Conservation (phyloP, 1,140 invertebrate species). For the Cherax quadricarinatus region DNA sequence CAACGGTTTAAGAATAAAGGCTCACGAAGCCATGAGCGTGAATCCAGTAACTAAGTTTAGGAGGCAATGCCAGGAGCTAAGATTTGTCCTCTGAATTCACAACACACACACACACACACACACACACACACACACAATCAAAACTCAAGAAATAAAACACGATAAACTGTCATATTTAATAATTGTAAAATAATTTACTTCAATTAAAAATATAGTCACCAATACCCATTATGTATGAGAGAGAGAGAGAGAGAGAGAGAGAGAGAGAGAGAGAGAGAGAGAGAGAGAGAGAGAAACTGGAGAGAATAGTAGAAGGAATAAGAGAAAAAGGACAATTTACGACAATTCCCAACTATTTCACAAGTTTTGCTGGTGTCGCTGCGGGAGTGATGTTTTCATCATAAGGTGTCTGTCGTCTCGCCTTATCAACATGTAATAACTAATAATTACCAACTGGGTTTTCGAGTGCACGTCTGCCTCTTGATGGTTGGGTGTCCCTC, state of each 20-base stretch:
- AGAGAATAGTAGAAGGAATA: not conserved
- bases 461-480: not conserved
- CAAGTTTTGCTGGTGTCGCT: not conserved
- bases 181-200: no score
- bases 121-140: no score
- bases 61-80: no score
- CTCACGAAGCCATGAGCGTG: no score
- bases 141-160: no score
- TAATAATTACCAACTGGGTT: conserved; percentile 8
- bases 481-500: not conserved
- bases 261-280: conserved; percentile 47
- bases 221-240: not conserved
- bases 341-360: not conserved
- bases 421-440: conserved; percentile 7
- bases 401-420: not conserved
- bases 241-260: conserved; percentile 42
- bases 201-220: no score
- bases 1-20: no score
- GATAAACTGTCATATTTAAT: no score
- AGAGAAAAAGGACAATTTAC: not conserved
- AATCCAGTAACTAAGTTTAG: not conserved
- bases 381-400: not conserved
- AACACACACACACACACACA: no score
- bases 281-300: conserved; percentile 26
- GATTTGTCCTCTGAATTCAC: no score